Evolutionary conservation across 2,888 invertebrate species (phyloP), one percentile per base, ranked within the genome.

Genomic region (Athalia cordata): DNA sequence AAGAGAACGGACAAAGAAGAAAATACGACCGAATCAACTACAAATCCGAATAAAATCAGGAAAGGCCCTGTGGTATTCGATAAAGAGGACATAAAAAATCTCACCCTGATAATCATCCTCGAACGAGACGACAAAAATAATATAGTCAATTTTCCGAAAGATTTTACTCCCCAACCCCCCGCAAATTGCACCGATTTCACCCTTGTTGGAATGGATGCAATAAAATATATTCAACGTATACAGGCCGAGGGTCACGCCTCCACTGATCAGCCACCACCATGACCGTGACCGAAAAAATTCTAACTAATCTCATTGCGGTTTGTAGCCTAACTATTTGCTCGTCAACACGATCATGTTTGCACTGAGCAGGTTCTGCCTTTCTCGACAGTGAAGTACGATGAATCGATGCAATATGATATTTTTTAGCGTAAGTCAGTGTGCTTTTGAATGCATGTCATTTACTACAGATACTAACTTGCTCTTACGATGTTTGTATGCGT

Each of bases 191-290:
- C 85, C 55, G 82, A 83, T 59, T 84, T 84, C 6, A 81, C 81
- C 43, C 77, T 85, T 4, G 49, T 72, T 7, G 86, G 86, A n/a
- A 84, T 83, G 81, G 84, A 86, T 13, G 85, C 85, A 3, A 79
- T 85, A 15, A 85, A 81, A 47, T 85, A 84, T 47, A 81, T 85
- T 67, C 81, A 83, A 66, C 82, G 70, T 68, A 84, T 86, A 70
- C 82, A 85, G 76, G 82, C 83, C 8, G 81, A 84, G 70, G 80
- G 59, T 15, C 77, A 45, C 59, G 64, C 72, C 4, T 62, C 74
- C 1, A 59, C 68, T 7, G 79, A 81, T 15, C 11, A 80, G 29
- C 66, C 81, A 43, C 49, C 67, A 4, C 52, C 70, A 68, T 80
- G 77, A 77, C 49, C 66, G 55, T 55, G 11, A 43, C 55, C 15